Conservation (phyloP, 2,113 vertebrate species). For the Macrotis lagotis region DNA sequence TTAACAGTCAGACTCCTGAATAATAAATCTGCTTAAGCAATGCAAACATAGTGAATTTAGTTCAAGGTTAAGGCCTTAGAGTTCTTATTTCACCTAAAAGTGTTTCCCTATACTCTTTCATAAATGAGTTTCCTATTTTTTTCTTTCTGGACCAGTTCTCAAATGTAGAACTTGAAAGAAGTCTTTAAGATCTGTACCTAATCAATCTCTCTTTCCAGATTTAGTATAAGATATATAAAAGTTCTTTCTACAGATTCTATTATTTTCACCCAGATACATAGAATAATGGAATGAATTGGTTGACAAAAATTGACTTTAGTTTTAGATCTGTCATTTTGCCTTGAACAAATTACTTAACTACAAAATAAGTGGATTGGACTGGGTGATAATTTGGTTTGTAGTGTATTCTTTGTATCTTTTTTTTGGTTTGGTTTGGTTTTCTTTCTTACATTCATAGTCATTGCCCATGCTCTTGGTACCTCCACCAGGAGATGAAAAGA, state of each 20-base stretch:
- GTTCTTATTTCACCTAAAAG: conserved; percentile 15
- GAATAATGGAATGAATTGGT: not conserved
- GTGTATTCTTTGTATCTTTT: not conserved
- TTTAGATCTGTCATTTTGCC: not conserved
- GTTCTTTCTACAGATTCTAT: not conserved
- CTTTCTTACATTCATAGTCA: not conserved
- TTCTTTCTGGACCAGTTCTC: conserved; percentile 23
- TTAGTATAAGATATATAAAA: not conserved
- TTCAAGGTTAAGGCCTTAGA: not conserved
- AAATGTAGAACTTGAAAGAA: conserved; percentile 34
- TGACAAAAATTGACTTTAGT: not conserved
- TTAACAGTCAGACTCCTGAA: not conserved
- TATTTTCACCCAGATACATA: not conserved
- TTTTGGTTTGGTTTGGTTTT: not conserved
- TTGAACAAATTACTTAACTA: not conserved
- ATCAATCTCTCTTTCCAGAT: conserved; percentile 12
- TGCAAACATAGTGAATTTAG: not conserved
- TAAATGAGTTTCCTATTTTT: conserved; percentile 35
- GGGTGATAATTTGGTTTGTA: not conserved
- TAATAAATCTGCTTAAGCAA: conserved; percentile 3
- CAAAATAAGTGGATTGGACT: not conserved
- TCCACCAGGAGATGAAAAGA: not conserved
- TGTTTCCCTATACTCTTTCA: not conserved
- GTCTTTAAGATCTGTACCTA: conserved; percentile 16
- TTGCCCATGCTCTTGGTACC: not conserved